phyloP scores from a whole-genome alignment of 2,113 vertebrate genomes.

The Otis tarda region DNA sequence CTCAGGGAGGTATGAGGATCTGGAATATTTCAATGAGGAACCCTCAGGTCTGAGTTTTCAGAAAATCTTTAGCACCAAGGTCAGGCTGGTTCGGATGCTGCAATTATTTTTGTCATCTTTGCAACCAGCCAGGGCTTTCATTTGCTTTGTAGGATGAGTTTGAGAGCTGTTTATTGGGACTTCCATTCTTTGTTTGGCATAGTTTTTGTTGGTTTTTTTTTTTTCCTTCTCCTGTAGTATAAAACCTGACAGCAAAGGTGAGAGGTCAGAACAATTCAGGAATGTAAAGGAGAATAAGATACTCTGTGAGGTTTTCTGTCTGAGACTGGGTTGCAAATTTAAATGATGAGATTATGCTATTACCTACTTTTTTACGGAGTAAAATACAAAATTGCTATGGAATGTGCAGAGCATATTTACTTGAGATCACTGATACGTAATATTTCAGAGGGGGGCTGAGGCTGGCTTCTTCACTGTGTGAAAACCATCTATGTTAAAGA shows the following conservation, averaged over 20 bases:
- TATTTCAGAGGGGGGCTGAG: neutral
- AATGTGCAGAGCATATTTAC: neutral
- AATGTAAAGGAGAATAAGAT: neutral
- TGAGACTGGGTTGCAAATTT: neutral
- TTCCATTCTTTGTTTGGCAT: fast-evolving
- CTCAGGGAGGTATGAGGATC: neutral
- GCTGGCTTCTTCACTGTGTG: neutral
- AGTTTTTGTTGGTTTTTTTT: neutral
- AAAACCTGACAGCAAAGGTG: neutral
- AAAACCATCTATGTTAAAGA: neutral
- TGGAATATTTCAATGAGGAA: neutral
- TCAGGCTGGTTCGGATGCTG: neutral
- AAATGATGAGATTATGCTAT: neutral
- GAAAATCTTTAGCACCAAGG: neutral
- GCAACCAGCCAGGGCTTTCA: neutral
- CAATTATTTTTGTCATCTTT: neutral
- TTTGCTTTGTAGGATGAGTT: neutral
- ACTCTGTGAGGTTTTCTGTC: neutral
- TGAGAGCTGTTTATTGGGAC: neutral
- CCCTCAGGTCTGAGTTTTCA: neutral
- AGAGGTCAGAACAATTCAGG: neutral
- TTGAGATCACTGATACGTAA: neutral
- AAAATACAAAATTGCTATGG: neutral
- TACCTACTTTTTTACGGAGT: neutral
- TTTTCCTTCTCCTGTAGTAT: neutral